Conservation (phyloP, 2,888 invertebrate genomes). For the Alloplasta piceator region DNA sequence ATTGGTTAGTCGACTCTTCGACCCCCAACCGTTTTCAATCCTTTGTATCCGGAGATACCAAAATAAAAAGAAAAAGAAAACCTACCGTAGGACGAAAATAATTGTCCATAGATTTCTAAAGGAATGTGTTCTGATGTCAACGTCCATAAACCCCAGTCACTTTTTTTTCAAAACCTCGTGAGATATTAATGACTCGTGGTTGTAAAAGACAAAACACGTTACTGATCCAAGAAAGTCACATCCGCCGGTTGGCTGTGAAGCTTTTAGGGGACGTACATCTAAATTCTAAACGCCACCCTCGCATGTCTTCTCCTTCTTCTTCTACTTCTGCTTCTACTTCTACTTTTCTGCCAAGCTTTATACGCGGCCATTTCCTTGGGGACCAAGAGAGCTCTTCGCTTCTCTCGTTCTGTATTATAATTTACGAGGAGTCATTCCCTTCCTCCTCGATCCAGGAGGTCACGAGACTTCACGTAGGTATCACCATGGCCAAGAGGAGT, state of each 20-base stretch:
- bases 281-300: slow-evolving; percentile 40
- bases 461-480: slow-evolving; percentile 34
- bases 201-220: slow-evolving; percentile 23
- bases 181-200: slow-evolving; percentile 22
- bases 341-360: too few relatives aligned
- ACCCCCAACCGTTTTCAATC: too few relatives aligned
- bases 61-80: too few relatives aligned
- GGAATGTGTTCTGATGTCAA: slow-evolving; percentile 15
- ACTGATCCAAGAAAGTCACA: slow-evolving; percentile 31
- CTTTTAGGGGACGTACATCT: slow-evolving; percentile 32
- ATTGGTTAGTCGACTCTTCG: too few relatives aligned
- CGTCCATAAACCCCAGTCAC: background rate
- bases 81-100: too few relatives aligned
- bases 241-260: slow-evolving; percentile 16
- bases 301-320: slow-evolving; percentile 10
- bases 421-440: slow-evolving; percentile 56
- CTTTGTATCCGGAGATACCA: too few relatives aligned
- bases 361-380: slow-evolving; percentile 11
- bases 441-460: slow-evolving; percentile 51
- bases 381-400: slow-evolving; percentile 29
- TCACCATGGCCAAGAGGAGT: slow-evolving; percentile 27
- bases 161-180: slow-evolving; percentile 21
- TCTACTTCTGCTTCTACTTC: slow-evolving; percentile 4
- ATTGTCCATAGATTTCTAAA: background rate
- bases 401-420: slow-evolving; percentile 45